Evolutionary conservation across 2,888 invertebrate species (phyloP).

Genomic region (Galerucella pusilla): DNA sequence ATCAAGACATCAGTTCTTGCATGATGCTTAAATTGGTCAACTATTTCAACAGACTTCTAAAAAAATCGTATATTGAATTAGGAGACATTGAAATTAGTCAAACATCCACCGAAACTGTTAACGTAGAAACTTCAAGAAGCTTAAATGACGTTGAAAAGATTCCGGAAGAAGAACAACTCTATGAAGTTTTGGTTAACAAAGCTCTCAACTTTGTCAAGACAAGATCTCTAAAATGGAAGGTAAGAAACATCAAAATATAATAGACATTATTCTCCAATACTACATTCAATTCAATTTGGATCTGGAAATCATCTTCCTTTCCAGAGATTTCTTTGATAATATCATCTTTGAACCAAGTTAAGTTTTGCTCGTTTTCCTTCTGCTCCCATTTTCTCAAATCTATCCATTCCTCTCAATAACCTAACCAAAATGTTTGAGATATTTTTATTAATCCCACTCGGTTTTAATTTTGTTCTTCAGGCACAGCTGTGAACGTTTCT

Average conservation of each 20-base stretch:
- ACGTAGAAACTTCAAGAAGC: constrained; percentile 63
- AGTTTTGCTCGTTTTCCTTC: no score
- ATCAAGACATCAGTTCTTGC: constrained; percentile 83
- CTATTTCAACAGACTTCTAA: constrained; percentile 83
- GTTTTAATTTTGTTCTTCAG: no score
- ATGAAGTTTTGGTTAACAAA: constrained; percentile 78
- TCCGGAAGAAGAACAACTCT: constrained; percentile 69
- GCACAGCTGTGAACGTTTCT: no score
- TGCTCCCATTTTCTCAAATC: no score
- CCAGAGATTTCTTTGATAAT: no score
- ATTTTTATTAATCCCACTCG: no score
- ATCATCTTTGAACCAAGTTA: no score
- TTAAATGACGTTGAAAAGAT: constrained; percentile 61
- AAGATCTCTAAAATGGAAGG: constrained; percentile 80
- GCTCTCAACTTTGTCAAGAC: constrained; percentile 81
- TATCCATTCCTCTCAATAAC: no score
- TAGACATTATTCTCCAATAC: no score
- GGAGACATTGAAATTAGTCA: constrained; percentile 82
- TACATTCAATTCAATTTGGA: no score
- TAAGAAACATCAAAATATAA: constrained; percentile 44
- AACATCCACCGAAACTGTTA: constrained; percentile 67
- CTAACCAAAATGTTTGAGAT: no score
- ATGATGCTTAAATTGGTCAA: constrained; percentile 85
- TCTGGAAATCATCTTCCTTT: no score
- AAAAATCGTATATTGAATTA: constrained; percentile 82